Conservation (phyloP, 2,888 invertebrate genomes). For the Diogma glabrata region DNA sequence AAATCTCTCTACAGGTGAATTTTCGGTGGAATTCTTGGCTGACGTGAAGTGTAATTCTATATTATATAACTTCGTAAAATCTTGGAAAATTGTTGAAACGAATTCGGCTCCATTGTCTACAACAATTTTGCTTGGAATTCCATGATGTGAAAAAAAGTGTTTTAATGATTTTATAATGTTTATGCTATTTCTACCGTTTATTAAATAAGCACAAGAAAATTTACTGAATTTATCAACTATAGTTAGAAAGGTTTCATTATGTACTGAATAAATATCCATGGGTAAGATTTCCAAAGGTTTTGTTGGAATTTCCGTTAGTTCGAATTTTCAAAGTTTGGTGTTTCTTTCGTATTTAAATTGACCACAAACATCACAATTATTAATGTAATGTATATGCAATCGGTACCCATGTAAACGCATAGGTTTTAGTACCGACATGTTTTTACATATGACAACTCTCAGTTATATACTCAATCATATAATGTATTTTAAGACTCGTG, state of each 20-base stretch:
- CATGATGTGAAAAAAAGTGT: constrained; percentile 15
- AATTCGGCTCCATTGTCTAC: constrained; percentile 15
- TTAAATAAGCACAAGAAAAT: constrained; percentile 14
- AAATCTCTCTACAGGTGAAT: constrained; percentile 16
- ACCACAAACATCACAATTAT: neutral
- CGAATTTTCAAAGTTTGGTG: neutral
- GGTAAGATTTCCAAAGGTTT: neutral
- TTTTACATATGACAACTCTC: no score
- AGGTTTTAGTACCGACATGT: no score
- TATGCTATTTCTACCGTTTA: constrained; percentile 15
- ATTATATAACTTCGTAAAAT: constrained; percentile 10
- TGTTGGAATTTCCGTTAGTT: neutral
- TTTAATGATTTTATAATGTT: constrained; percentile 12
- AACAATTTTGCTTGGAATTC: constrained; percentile 10
- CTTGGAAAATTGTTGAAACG: constrained; percentile 10
- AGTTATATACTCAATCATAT: no score
- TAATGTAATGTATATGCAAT: no score
- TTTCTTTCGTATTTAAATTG: neutral
- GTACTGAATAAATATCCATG: neutral
- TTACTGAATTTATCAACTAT: constrained; percentile 14
- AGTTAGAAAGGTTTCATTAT: constrained; percentile 10
- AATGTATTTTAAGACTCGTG: no score
- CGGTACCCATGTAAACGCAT: no score
- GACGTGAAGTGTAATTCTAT: constrained; percentile 13
- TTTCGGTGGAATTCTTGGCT: constrained; percentile 15